A percentile compares a stretch with the other conserved stretches of the same genome.
phyloP scores from a whole-genome alignment of 2,797 vertebrate species.

The Pipistrellus nathusii region DNA sequence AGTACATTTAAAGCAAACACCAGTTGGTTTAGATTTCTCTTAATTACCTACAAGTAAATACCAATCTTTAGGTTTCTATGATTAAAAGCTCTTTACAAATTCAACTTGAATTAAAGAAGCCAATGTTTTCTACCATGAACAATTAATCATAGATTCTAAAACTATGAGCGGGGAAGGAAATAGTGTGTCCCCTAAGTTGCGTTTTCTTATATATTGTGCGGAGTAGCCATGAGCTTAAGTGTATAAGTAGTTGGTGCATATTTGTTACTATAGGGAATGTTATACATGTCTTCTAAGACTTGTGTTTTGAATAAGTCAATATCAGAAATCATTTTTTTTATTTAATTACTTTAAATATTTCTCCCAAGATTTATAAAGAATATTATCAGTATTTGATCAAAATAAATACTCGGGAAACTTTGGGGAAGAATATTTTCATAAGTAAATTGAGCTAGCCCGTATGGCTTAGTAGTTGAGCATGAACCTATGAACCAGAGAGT shows the following conservation, averaged over 20 bases:
- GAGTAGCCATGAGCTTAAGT: background rate
- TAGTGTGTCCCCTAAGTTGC: background rate
- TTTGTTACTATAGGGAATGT: background rate
- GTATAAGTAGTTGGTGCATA: background rate
- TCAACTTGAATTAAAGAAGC: background rate
- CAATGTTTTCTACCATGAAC: background rate
- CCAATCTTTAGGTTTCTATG: background rate
- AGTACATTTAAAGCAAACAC: background rate
- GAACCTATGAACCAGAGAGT: too few relatives aligned
- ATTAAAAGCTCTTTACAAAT: background rate
- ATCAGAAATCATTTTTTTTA: background rate
- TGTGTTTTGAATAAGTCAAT: background rate
- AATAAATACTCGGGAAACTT: background rate
- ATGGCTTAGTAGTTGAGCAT: too few relatives aligned
- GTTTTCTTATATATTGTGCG: background rate
- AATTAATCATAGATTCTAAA: background rate
- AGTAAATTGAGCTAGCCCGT: background rate
- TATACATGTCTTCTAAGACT: background rate
- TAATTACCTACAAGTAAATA: background rate
- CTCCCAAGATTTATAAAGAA: background rate
- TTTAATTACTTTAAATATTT: background rate
- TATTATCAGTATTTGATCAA: background rate
- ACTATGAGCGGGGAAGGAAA: background rate
- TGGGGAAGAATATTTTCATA: background rate
- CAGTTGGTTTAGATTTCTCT: background rate